Conservation (phyloP, 2,888 invertebrate genomes). For the Parascotia fuliginaria region DNA sequence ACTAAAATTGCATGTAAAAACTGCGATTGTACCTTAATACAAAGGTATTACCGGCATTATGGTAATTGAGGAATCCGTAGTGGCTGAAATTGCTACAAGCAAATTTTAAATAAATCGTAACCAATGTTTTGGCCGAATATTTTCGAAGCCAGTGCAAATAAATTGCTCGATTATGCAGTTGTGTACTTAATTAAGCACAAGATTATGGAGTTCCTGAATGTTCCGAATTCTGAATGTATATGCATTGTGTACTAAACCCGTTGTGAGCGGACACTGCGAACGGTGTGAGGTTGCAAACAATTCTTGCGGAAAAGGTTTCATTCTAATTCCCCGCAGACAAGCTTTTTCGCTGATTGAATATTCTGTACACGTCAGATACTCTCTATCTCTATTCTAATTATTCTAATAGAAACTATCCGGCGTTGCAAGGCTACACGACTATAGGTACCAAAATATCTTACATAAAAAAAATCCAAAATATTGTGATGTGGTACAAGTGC, state of each 20-base stretch:
- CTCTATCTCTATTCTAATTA: constrained; percentile 42
- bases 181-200: constrained; percentile 8
- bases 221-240: constrained; percentile 21
- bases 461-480: too few relatives aligned
- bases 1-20: constrained; percentile 5
- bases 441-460: not conserved
- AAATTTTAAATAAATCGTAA: constrained; percentile 1
- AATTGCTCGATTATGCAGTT: constrained; percentile 2
- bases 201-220: constrained; percentile 7
- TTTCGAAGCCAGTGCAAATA: not conserved
- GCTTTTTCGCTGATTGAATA: constrained; percentile 48
- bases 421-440: too few relatives aligned
- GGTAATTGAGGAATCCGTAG: not conserved
- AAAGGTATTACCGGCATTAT: not conserved
- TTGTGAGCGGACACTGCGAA: constrained; percentile 16
- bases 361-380: constrained; percentile 48
- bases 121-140: not conserved
- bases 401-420: constrained; percentile 46
- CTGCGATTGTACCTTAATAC: constrained; percentile 3
- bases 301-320: constrained; percentile 26
- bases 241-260: constrained; percentile 17
- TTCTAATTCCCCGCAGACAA: constrained; percentile 27
- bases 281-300: constrained; percentile 3
- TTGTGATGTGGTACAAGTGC: too few relatives aligned
- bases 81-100: constrained; percentile 4